These are phyloP conservation scores for Nomada lathburiana DNA, from an alignment of 2,888 invertebrate species.

Conservation along the genomic window DNA sequence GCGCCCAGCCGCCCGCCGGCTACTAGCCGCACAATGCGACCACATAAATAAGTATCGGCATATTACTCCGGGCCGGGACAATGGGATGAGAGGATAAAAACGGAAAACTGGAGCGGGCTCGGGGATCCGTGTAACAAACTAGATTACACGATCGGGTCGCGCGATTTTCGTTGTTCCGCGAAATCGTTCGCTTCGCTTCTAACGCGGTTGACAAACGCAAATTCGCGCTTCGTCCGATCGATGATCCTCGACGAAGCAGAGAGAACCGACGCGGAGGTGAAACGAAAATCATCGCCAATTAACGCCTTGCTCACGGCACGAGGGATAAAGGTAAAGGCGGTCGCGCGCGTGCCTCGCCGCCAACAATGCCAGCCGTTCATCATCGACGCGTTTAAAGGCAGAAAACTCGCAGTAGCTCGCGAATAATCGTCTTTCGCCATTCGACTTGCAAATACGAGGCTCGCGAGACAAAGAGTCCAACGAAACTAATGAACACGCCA, in stretches of 20 bases:
- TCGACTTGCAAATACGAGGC: constrained; percentile 35
- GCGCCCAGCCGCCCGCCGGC: constrained; percentile 40
- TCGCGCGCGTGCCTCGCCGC: too few species aligned
- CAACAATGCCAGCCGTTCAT: too few species aligned
- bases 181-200: not conserved
- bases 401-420: not conserved
- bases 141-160: not conserved
- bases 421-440: constrained; percentile 16
- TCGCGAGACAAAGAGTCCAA: constrained; percentile 30
- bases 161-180: not conserved
- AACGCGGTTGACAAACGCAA: not conserved
- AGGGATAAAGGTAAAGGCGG: too few species aligned
- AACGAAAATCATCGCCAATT: too few species aligned
- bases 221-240: not conserved
- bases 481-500: constrained; percentile 20
- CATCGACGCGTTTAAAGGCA: too few species aligned
- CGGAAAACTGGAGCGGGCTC: not conserved
- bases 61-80: constrained; percentile 51
- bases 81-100: constrained; percentile 29
- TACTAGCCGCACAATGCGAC: constrained; percentile 44
- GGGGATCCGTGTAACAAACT: constrained; percentile 18
- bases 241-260: too few species aligned
- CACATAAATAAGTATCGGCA: constrained; percentile 68
- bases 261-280: too few species aligned
- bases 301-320: too few species aligned